Conservation (phyloP, 2,888 invertebrate species). For the Synanthedon vespiformis region DNA sequence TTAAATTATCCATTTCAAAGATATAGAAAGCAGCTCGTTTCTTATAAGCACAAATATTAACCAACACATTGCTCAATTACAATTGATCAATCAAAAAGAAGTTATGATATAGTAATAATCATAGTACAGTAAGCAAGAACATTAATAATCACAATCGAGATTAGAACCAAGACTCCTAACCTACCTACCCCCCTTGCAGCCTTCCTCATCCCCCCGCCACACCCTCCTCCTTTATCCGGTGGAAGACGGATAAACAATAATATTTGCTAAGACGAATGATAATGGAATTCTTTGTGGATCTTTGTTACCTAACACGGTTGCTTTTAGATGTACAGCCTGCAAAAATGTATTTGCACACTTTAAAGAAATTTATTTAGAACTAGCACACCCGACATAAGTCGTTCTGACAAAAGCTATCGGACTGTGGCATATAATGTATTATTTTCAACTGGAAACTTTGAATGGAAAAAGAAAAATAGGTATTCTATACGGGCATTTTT, state of each 20-base stretch:
- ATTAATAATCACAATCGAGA: constrained; percentile 20
- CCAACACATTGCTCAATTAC: too few species aligned
- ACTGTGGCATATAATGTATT: too few species aligned
- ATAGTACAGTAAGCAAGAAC: constrained; percentile 12
- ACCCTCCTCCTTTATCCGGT: constrained; percentile 6
- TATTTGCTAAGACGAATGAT: constrained; percentile 30
- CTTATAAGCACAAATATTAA: too few species aligned
- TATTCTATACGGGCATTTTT: too few species aligned
- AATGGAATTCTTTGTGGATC: constrained; percentile 16
- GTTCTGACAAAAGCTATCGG: too few species aligned
- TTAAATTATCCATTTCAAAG: too few species aligned
- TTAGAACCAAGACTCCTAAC: constrained; percentile 11
- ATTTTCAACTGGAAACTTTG: too few species aligned
- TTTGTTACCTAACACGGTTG: constrained; percentile 4
- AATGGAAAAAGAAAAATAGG: too few species aligned
- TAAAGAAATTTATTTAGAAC: too few species aligned
- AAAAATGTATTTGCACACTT: background rate
- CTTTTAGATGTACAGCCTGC: constrained; percentile 2
- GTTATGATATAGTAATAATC: constrained; percentile 4
- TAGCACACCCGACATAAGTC: too few species aligned
- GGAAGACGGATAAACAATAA: constrained; percentile 25
- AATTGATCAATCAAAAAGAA: background rate
- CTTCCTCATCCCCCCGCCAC: constrained; percentile 4
- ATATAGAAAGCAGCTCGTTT: too few species aligned
- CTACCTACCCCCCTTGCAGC: constrained; percentile 2